Conservation (phyloP, 2,797 vertebrate genomes). For the Enteromius argenteus region DNA sequence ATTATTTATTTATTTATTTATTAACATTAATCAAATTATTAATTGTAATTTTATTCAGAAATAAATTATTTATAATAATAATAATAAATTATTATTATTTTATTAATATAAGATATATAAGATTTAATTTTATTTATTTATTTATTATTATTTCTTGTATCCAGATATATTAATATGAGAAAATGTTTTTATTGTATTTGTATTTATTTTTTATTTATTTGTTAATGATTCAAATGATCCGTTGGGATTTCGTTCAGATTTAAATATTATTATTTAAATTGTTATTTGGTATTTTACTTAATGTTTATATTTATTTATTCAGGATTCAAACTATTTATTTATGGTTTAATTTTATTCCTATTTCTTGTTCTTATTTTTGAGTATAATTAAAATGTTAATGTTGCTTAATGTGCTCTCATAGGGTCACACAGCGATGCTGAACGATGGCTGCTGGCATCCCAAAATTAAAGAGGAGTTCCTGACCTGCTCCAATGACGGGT, state of each 20-base stretch:
- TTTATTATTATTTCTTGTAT: background rate
- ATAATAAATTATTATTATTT: no score
- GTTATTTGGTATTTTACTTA: background rate
- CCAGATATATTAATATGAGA: background rate
- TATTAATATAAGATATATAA: background rate
- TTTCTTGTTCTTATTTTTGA: no score
- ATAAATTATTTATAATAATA: no score
- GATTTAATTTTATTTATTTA: background rate
- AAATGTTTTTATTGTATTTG: background rate
- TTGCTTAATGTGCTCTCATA: slow-evolving; percentile 58
- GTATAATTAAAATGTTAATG: no score
- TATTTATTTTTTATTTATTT: background rate
- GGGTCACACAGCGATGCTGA: slow-evolving; percentile 99
- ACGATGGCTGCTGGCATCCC: slow-evolving; percentile 95
- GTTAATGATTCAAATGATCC: background rate
- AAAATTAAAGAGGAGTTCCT: slow-evolving; percentile 98
- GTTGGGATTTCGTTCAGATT: background rate
- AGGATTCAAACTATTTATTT: background rate
- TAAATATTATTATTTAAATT: background rate
- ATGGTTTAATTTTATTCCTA: no score
- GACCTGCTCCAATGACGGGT: slow-evolving; percentile 99
- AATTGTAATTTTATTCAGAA: no score
- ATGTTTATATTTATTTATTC: background rate
- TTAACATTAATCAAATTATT: no score
- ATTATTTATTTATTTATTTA: no score